A percentile compares a stretch with the other conserved stretches of the same genome.
phyloP scores from a whole-genome alignment of 2,888 invertebrate species.

The Andrena dorsata region DNA sequence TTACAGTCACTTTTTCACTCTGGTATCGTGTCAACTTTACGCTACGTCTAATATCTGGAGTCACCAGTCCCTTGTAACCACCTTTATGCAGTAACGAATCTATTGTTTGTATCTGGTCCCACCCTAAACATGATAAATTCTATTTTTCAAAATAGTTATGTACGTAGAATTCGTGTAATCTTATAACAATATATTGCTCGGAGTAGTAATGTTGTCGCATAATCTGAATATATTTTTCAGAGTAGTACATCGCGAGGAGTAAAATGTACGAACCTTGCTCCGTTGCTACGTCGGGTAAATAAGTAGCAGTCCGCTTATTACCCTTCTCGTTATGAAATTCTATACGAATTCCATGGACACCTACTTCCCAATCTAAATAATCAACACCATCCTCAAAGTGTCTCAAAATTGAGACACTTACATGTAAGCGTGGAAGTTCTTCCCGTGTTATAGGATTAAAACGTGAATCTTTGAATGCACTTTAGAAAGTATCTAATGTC shows the following conservation, averaged over 20 bases:
- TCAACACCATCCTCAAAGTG: constrained; percentile 98
- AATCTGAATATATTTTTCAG: too few relatives aligned
- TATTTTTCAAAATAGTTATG: constrained; percentile 11
- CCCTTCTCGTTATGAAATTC: constrained; percentile 98
- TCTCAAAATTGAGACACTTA: constrained; percentile 97
- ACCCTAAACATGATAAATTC: constrained; percentile 88
- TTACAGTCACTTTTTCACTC: constrained; percentile 96
- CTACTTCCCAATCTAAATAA: constrained; percentile 99
- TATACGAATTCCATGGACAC: constrained; percentile 98
- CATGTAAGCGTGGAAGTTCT: constrained; percentile 96
- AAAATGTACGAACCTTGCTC: constrained; percentile 93
- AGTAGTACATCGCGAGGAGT: background rate
- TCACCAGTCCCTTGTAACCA: constrained; percentile 96
- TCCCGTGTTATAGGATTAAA: constrained; percentile 98
- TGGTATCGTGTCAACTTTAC: constrained; percentile 98
- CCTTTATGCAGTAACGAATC: constrained; percentile 99
- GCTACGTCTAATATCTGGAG: constrained; percentile 94
- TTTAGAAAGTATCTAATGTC: constrained; percentile 81
- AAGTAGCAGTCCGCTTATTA: constrained; percentile 98
- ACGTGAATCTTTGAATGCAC: constrained; percentile 98
- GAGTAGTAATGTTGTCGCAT: too few relatives aligned
- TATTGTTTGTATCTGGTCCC: constrained; percentile 99
- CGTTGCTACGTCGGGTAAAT: constrained; percentile 98
- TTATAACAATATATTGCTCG: background rate
- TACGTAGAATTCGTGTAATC: background rate